phyloP scores from a whole-genome alignment of 2,888 invertebrate genomes.

The Epiperipatus broadwayi region DNA sequence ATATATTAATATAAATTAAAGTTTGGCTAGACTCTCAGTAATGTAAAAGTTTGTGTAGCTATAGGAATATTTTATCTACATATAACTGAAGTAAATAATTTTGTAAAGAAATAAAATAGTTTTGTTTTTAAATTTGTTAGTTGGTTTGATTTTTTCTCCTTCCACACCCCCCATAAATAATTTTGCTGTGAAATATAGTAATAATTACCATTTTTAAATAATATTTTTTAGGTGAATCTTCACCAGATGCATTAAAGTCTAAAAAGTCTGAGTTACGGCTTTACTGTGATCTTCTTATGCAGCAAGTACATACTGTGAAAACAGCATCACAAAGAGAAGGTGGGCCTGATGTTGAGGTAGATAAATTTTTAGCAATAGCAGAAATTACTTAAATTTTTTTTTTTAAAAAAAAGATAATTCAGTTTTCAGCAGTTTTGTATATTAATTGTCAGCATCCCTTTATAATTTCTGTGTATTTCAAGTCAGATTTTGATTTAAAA shows the following conservation, averaged over 20 bases:
- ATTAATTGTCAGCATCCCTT: too few relatives aligned
- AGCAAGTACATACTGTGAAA: conserved; percentile 56
- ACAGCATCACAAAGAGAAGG: too few relatives aligned
- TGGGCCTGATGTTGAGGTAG: conserved; percentile 38
- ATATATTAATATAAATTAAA: too few relatives aligned
- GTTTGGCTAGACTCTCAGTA: too few relatives aligned
- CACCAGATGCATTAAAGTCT: conserved; percentile 35
- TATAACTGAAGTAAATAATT: too few relatives aligned
- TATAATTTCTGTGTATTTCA: too few relatives aligned
- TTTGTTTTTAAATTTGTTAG: not conserved
- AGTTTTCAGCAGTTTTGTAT: too few relatives aligned
- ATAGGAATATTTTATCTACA: too few relatives aligned
- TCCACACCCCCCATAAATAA: not conserved
- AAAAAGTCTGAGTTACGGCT: conserved; percentile 56
- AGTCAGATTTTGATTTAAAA: too few relatives aligned
- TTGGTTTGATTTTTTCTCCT: not conserved
- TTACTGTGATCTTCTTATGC: conserved; percentile 63
- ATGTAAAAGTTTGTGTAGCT: too few relatives aligned
- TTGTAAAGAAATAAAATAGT: not conserved
- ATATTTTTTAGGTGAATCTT: too few relatives aligned
- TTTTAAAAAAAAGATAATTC: conserved; percentile 20
- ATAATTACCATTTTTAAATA: not conserved
- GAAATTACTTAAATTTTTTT: too few relatives aligned
- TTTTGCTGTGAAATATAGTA: not conserved
- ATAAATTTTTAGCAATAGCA: conserved; percentile 4